Evolutionary conservation across 1,140 invertebrate genomes (phyloP), one percentile per base, ranked within the genome.

Genomic region (Cyclina sinensis): DNA sequence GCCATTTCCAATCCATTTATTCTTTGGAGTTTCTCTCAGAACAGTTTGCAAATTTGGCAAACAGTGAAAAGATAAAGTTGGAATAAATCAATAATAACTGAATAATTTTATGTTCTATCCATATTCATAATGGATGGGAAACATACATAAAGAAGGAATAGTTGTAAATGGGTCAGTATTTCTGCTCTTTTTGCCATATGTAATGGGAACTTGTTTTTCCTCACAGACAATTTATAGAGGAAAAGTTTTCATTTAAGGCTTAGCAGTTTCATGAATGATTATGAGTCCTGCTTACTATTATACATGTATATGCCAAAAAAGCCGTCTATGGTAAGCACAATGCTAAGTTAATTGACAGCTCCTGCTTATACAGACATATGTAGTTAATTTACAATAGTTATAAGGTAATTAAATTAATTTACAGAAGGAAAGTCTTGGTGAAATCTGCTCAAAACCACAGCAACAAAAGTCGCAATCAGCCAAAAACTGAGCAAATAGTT

Each of bases 61-160:
- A 76, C 73, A 76, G 43, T 9, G 32, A 76, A 51, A 27, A 48
- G 73, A 76, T 48, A 76, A 76, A 76, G 46, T 76, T 51, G 46
- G 39, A 32, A 30, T 48, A 27, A 51, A 76, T 76, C 73, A 76
- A 76, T 76, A 76, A 48, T 76, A 76, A 76, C 73, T 24, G 73
- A 76, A 76, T 76, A 76, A 76, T 76, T 76, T 51, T 51, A 48
- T 46, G 37, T 46, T 37, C 39, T 32, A 76, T 76, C 73, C 39
- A 76, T 76, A 76, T 76, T 76, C 39, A 48, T 76, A 11, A 76
- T 43, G 24, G n/a, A 76, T 35, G 46, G 68, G 39, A 51, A 51
- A 30, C 9, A 76, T 48, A 70, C 24, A 37, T 70, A 30, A 37
- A 30, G 1, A 70, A 16, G 32, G 4, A 37, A 70, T 70, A 35